phyloP scores from a whole-genome alignment of 2,797 vertebrate species.

The Cyprinella venusta region DNA sequence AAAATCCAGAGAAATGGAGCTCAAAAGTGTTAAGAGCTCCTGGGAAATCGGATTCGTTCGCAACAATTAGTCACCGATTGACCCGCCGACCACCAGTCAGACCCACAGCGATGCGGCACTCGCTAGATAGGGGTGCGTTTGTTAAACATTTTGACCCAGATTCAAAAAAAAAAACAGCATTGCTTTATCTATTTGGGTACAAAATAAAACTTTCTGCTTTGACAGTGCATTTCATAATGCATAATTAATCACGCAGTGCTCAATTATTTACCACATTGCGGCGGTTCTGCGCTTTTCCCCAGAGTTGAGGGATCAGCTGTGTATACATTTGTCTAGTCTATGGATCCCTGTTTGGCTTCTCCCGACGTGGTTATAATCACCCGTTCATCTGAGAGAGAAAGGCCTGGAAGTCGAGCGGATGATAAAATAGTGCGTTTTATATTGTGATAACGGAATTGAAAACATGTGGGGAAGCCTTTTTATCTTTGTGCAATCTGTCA shows the following conservation, averaged over 20 bases:
- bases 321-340: conserved; percentile 30
- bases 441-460: not conserved
- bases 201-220: conserved; percentile 18
- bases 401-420: conserved; percentile 13
- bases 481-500: not conserved
- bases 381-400: conserved; percentile 10
- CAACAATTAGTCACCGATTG: conserved; percentile 54
- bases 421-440: not conserved
- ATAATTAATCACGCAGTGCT: conserved; percentile 30
- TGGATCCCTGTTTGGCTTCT: conserved; percentile 16
- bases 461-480: not conserved
- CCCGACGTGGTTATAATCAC: not conserved
- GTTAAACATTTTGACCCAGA: conserved; percentile 35
- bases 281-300: not conserved
- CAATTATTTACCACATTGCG: conserved; percentile 33
- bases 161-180: conserved; percentile 1
- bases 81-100: conserved; percentile 20
- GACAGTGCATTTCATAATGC: conserved; percentile 39
- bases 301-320: conserved; percentile 4
- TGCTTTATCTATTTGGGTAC: conserved; percentile 13
- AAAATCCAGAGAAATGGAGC: conserved; percentile 18
- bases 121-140: not conserved
- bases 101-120: not conserved
- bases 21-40: not conserved
- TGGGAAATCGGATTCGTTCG: conserved; percentile 41